phyloP scores from a whole-genome alignment of 37 sponge, comb jelly and placozoan genomes.

The Ianthella basta region DNA sequence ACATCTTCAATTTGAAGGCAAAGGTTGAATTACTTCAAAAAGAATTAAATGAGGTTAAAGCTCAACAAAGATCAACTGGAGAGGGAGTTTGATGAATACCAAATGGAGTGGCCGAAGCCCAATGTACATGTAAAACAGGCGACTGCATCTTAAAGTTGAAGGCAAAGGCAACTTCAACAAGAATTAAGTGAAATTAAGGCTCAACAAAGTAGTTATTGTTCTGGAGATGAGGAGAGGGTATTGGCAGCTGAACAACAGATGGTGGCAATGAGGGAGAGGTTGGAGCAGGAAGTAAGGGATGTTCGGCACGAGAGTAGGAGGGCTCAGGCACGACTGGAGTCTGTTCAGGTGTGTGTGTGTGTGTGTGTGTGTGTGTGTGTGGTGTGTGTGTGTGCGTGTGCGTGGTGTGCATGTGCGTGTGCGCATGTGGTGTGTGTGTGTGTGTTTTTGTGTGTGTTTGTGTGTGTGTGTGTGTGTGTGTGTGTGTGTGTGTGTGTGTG shows the following conservation, averaged over 20 bases:
- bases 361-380: no score
- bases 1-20: not conserved
- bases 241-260: not conserved
- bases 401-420: no score
- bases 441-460: no score
- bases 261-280: not conserved
- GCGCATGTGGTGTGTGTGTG: no score
- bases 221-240: not conserved
- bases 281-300: not conserved
- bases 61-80: no score
- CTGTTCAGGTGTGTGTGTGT: no score
- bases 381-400: no score
- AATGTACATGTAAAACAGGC: not conserved
- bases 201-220: not conserved
- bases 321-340: no score
- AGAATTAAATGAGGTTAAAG: not conserved
- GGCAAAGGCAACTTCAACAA: not conserved
- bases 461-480: no score
- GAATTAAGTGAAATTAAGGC: not conserved
- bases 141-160: not conserved
- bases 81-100: conserved; percentile 9
- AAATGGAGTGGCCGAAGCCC: not conserved
- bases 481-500: no score
- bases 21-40: not conserved
- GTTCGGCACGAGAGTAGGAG: not conserved